Evolutionary conservation across 53 echinoderm and acorn worm genomes (phyloP).

Genomic region (Pentamera pediparva): DNA sequence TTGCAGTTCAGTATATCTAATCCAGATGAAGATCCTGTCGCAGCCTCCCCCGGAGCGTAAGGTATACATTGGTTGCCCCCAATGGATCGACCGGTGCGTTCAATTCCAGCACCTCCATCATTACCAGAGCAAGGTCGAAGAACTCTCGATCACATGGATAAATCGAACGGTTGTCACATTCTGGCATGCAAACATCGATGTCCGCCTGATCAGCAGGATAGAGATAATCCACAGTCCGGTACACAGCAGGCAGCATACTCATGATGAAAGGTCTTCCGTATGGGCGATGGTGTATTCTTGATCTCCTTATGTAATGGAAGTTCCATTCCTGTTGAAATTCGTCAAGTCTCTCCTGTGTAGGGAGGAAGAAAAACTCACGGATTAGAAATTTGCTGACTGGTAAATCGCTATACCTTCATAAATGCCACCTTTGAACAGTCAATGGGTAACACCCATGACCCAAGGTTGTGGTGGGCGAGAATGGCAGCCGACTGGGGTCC

Average conservation of each 20-base stretch:
- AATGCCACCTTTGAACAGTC: too few relatives aligned
- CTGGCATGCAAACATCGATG: background rate
- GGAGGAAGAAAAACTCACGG: background rate
- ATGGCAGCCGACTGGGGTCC: too few relatives aligned
- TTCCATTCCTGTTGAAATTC: background rate
- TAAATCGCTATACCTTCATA: too few relatives aligned
- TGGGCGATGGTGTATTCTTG: background rate
- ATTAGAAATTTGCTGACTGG: too few relatives aligned
- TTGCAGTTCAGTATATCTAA: too few relatives aligned
- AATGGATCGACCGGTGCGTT: background rate
- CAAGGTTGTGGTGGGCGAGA: too few relatives aligned
- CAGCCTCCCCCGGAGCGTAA: background rate
- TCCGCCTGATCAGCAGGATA: slow-evolving; percentile 1
- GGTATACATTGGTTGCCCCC: background rate
- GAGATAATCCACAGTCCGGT: background rate
- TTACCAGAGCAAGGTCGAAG: background rate
- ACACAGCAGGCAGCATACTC: slow-evolving; percentile 9
- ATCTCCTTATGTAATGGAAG: background rate
- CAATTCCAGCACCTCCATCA: background rate
- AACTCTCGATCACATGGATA: slow-evolving; percentile 6
- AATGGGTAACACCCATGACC: too few relatives aligned
- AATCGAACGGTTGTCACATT: background rate
- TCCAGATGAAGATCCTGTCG: background rate
- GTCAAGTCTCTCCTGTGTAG: background rate
- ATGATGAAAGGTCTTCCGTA: background rate